Evolutionary conservation across 2,888 invertebrate species (phyloP), one percentile per base, ranked within the genome.

Genomic region (Scaptomyza flava): DNA sequence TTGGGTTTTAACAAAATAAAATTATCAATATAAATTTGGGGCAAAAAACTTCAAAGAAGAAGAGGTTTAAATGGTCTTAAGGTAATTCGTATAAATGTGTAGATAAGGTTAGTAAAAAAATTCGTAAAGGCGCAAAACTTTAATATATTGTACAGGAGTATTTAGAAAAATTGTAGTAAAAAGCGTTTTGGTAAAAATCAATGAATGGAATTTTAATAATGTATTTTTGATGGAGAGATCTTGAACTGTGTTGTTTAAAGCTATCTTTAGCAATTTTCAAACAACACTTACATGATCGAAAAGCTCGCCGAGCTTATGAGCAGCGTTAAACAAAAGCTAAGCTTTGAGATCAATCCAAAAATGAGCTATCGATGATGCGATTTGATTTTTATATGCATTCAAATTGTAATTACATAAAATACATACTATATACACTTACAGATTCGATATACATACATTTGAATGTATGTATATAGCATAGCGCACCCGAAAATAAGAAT

Each of bases 301-400:
- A 62, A 48, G 54, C 65, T 56, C 61, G 45, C 46, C 17, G 47
- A 30, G 47, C 50, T 17, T 12, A 46, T 69, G 64, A 76, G 31
- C 62, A 63, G 87, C 82, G 79, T 72, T 30, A 87, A 83, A 81
- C 58, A 50, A 89, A 79, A 87, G 87, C 77, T 69, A 87, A 89
- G 90, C 78, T 75, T 70, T 64, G 52, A 47, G 43, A 63, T 76
- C 59, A 69, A 23, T 58, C 34, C 34, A 31, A 36, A 43, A 47
- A 62, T 61, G 67, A 62, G 36, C 43, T 60, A 60, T 68, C 43
- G 34, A 60, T 68, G 46, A 47, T 43, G 36, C 2, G 33, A 50
- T 50, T 50, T 46, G 43, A 59, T 52, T 42, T 51, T 47, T 53
- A 58, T 62, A 51, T 65, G 59, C 81, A 69, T 69, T 81, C 68